Conservation (phyloP, 2,888 invertebrate species). For the Drosophila imparisetae region DNA sequence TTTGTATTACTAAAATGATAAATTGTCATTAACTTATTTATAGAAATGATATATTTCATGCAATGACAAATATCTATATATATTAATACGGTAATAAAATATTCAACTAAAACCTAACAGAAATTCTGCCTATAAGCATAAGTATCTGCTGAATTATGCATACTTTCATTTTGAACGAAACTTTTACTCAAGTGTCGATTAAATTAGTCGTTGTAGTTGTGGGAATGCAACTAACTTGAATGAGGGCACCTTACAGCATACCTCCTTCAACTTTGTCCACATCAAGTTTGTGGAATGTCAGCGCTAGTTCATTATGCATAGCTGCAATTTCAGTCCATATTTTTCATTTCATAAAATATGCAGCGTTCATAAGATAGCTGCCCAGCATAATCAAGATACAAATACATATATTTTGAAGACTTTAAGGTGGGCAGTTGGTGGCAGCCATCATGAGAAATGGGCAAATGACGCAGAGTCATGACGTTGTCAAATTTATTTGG, state of each 20-base stretch:
- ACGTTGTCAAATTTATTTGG: conserved; percentile 42
- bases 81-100: not conserved
- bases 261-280: conserved; percentile 24
- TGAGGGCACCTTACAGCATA: conserved; percentile 10
- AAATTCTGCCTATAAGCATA: not conserved
- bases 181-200: not conserved
- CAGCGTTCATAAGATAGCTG: conserved; percentile 31
- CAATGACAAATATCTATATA: not conserved
- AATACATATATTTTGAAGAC: conserved; percentile 8
- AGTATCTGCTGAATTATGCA: not conserved
- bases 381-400: conserved; percentile 9
- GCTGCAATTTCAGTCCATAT: conserved; percentile 27
- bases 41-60: rapidly evolving
- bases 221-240: not conserved
- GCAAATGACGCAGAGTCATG: conserved; percentile 32
- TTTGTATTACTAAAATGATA: not conserved
- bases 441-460: conserved; percentile 22
- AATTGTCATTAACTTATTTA: not conserved
- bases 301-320: conserved; percentile 59
- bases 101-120: not conserved
- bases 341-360: conserved; percentile 32
- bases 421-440: conserved; percentile 1
- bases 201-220: not conserved
- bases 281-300: conserved; percentile 29
- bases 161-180: not conserved